A percentile compares a stretch with the other conserved stretches of the same genome.
Evolutionary conservation across 2,888 invertebrate genomes (phyloP).

Genomic region (Drosophila imparisetae): DNA sequence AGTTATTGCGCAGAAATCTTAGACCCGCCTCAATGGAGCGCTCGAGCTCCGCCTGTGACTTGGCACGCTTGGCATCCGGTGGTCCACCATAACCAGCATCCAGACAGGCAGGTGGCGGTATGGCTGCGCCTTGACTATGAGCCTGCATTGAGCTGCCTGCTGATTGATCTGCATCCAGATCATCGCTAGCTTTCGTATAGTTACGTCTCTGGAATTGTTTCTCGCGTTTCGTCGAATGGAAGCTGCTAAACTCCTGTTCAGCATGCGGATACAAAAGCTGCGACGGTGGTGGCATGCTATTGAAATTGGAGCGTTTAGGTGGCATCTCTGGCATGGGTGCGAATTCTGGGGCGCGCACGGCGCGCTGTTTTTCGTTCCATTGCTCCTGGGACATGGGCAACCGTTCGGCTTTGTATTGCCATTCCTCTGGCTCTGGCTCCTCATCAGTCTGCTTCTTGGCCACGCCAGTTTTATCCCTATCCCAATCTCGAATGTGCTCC

Average conservation of each 20-base stretch:
- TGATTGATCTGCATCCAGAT: constrained; percentile 8
- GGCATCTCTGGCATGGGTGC: constrained; percentile 86
- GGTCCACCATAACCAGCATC: constrained; percentile 85
- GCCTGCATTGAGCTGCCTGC: constrained; percentile 8
- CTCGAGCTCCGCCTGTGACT: constrained; percentile 82
- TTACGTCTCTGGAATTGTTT: constrained; percentile 77
- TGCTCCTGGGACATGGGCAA: constrained; percentile 84
- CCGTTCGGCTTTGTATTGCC: constrained; percentile 83
- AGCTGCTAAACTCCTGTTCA: constrained; percentile 58
- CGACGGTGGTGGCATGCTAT: constrained; percentile 57
- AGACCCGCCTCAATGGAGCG: constrained; percentile 86
- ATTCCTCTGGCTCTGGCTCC: constrained; percentile 47
- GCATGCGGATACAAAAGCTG: constrained; percentile 19
- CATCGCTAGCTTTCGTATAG: constrained; percentile 40
- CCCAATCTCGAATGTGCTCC: constrained; percentile 88
- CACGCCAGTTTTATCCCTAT: constrained; percentile 86
- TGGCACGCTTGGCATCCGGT: constrained; percentile 64
- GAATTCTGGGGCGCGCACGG: constrained; percentile 90
- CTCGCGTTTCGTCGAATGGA: constrained; percentile 66
- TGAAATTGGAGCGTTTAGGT: constrained; percentile 74
- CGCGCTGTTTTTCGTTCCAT: constrained; percentile 87
- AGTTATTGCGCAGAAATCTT: constrained; percentile 85
- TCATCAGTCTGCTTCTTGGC: constrained; percentile 12
- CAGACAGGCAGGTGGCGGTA: constrained; percentile 88
- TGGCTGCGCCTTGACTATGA: constrained; percentile 85